Conservation (phyloP, 2,888 invertebrate species). For the Galerucella calmariensis region DNA sequence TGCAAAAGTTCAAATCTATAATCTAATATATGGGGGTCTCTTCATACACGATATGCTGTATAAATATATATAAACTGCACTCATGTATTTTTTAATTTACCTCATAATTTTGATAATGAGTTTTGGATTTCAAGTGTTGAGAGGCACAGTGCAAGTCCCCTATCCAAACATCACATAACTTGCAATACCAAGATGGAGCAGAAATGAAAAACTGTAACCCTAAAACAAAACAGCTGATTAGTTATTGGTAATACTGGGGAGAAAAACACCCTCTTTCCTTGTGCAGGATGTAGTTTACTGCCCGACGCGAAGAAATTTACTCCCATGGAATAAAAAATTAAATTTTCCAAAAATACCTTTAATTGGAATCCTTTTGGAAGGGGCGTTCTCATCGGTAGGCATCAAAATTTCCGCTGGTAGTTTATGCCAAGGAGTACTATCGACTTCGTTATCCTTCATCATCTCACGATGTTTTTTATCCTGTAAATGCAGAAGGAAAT, state of each 20-base stretch:
- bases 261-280: too few relatives aligned
- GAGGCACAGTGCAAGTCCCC: constrained; percentile 91
- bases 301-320: too few relatives aligned
- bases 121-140: constrained; percentile 82
- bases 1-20: background rate
- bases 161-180: constrained; percentile 87
- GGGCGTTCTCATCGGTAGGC: constrained; percentile 76
- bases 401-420: constrained; percentile 72
- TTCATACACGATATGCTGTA: too few relatives aligned
- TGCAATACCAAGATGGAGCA: constrained; percentile 90
- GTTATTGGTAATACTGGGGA: background rate
- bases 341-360: constrained; percentile 69
- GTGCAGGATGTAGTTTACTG: too few relatives aligned
- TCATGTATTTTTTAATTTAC: constrained; percentile 66
- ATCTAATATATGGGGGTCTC: too few relatives aligned
- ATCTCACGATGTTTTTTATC: constrained; percentile 79
- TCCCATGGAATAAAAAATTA: constrained; percentile 63
- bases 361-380: constrained; percentile 83
- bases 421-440: constrained; percentile 84
- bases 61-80: too few relatives aligned
- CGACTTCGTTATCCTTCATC: constrained; percentile 70
- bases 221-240: constrained; percentile 55
- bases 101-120: constrained; percentile 83
- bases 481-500: constrained; percentile 86
- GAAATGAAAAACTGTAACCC: constrained; percentile 90